phyloP scores from a whole-genome alignment of 2,113 vertebrate species.

The Centrocercus urophasianus region DNA sequence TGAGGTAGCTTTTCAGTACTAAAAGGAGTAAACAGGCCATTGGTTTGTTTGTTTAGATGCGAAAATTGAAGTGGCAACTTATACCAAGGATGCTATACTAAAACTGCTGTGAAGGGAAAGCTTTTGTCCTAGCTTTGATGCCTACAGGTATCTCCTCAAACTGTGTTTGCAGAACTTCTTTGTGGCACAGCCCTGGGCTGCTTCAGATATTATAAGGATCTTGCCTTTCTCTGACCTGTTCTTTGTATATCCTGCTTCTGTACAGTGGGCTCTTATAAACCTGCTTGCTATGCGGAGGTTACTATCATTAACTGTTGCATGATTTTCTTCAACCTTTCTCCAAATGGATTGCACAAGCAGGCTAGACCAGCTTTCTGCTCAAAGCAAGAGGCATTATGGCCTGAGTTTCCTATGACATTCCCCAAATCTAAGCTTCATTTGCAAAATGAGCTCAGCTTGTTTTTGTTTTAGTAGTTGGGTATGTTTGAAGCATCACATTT shows the following conservation, averaged over 20 bases:
- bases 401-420: not conserved
- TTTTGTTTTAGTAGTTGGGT: not conserved
- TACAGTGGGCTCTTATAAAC: rapidly evolving
- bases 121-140: not conserved
- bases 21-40: not conserved
- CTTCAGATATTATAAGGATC: not conserved
- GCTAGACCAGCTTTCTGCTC: not conserved
- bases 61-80: not conserved
- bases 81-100: no score
- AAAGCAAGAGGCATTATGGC: not conserved
- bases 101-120: not conserved
- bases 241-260: not conserved
- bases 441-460: not conserved
- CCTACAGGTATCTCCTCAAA: not conserved
- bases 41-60: not conserved
- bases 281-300: not conserved
- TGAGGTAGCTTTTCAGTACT: not conserved
- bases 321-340: not conserved
- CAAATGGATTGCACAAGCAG: not conserved
- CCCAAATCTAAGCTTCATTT: not conserved
- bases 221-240: rapidly evolving
- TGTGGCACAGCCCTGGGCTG: not conserved
- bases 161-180: not conserved
- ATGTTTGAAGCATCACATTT: not conserved
- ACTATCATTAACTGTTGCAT: no score